phyloP scores from a whole-genome alignment of 1,140 invertebrate genomes.

The Orchesella cincta region DNA sequence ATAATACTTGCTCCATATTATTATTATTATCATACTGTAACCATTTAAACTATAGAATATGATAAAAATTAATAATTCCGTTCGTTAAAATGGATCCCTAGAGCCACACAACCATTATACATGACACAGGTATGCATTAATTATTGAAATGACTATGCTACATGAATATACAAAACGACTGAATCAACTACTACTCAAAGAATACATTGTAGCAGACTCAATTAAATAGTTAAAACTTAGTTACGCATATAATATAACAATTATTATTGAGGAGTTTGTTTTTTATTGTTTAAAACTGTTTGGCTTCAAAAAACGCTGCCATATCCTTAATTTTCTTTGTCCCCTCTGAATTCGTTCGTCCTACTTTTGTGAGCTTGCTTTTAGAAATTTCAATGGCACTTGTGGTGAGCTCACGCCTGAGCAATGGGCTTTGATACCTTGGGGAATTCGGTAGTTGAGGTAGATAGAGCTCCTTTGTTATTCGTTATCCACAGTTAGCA shows the following conservation, averaged over 20 bases:
- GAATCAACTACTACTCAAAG: not conserved
- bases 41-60: not conserved
- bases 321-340: conserved; percentile 70
- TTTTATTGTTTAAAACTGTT: conserved; percentile 45
- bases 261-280: not conserved
- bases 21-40: not conserved
- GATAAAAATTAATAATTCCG: not conserved
- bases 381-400: conserved; percentile 22
- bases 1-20: not conserved
- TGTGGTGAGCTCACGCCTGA: conserved; percentile 22
- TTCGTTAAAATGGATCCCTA: not conserved
- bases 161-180: not conserved
- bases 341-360: conserved; percentile 16
- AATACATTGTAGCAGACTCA: not conserved
- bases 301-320: conserved; percentile 72
- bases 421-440: conserved; percentile 24
- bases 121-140: not conserved
- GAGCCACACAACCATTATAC: not conserved
- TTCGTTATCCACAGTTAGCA: not conserved
- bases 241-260: not conserved
- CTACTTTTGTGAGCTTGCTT: conserved; percentile 16
- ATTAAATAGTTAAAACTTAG: not conserved
- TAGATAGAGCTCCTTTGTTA: conserved; percentile 2
- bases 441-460: conserved; percentile 11
- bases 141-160: not conserved